A percentile compares a stretch with the other conserved stretches of the same genome.
These are phyloP conservation scores for Lutjanus argentimaculatus DNA, from an alignment of 2,797 vertebrate species.

Conservation along the genomic window DNA sequence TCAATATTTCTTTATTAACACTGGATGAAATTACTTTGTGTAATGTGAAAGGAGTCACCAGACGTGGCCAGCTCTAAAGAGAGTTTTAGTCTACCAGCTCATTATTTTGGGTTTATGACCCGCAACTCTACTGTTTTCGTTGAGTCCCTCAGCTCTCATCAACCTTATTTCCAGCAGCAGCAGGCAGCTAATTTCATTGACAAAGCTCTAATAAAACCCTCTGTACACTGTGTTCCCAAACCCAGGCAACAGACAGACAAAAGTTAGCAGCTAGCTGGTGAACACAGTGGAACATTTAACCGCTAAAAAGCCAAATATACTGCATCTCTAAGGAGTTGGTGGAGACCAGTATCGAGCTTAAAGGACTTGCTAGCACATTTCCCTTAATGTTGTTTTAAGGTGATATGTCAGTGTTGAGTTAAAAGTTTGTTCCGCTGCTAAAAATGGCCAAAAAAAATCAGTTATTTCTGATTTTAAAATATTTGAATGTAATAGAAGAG, in stretches of 20 bases:
- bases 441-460: background rate
- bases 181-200: background rate
- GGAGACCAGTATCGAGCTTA: no score
- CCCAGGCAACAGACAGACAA: background rate
- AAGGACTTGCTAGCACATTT: background rate
- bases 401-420: background rate
- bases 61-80: no score
- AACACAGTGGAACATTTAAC: background rate
- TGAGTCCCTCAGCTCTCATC: background rate
- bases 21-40: background rate
- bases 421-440: background rate
- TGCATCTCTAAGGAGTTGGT: no score
- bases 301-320: background rate
- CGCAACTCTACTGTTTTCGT: background rate
- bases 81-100: background rate
- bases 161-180: conserved; percentile 13
- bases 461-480: background rate
- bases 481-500: background rate
- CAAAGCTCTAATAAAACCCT: background rate
- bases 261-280: background rate
- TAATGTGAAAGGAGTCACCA: background rate
- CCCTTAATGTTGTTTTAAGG: background rate
- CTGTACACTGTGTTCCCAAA: background rate
- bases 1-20: background rate
- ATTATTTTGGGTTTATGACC: background rate